Evolutionary conservation across 1,140 invertebrate species (phyloP), one percentile per base, ranked within the genome.

Genomic region (Macrocentrus cingulum): DNA sequence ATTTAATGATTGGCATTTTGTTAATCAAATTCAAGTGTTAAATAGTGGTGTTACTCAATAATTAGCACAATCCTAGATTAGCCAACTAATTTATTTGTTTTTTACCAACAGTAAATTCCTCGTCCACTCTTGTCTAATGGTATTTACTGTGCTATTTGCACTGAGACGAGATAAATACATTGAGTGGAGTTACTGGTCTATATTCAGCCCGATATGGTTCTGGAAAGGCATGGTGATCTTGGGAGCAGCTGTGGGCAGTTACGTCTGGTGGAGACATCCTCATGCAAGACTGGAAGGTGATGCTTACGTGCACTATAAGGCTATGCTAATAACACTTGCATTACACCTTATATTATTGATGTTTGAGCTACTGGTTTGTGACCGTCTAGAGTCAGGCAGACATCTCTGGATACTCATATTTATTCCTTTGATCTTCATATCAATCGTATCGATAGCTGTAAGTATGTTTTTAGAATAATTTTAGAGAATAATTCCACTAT

Each of bases 351-450:
- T 98, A 64, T 80, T 99, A 55, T 80, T 98, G 5, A 95, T 98
- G 91, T 99, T 98, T 83, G 96, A 98, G 80, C 77, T 98, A 25
- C 82, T 99, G 41, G 92, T 93, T 19, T 98, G 95, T 81, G 92
- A 98, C 81, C 96, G 97, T 80, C 80, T 99, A 46, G 91, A 95
- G 69, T 92, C 90, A 13, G 81, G 84, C n/a, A 84, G 91, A 55
- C 93, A 97, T 80, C 77, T 94, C 15, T 97, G 94, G 96, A 95
- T 96, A 66, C 84, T 98, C 56, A 93, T 97, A 36, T 98, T 98
- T 77, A 94, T 97, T 79, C 95, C 95, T 9, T 81, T 98, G 36
- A 95, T 98, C 70, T 95, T 97, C 75, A 94, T 97, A 63, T 97
- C 94, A 25, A 90, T 98, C 64, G 88, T 98, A 23, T 97, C 95